These are phyloP conservation scores for Spinibarbus caldwelli DNA, from an alignment of 2,797 vertebrate species.

Conservation along the genomic window DNA sequence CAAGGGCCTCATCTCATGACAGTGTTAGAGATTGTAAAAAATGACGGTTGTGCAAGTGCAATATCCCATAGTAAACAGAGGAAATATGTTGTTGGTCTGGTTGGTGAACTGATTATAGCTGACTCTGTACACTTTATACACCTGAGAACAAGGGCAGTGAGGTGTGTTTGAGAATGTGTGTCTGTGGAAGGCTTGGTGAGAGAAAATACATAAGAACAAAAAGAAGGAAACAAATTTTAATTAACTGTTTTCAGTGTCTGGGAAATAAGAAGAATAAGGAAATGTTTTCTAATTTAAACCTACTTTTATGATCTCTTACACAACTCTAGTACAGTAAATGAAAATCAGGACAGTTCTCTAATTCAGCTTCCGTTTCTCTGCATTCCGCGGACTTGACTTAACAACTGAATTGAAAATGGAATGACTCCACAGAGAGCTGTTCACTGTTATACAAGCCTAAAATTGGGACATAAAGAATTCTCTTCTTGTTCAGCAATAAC, in stretches of 20 bases:
- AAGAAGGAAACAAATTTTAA: conserved; percentile 9
- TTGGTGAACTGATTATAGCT: conserved; percentile 37
- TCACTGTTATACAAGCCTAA: conserved; percentile 8
- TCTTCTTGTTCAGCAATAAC: background rate
- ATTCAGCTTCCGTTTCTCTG: background rate
- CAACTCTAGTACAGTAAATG: background rate
- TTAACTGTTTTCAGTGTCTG: background rate
- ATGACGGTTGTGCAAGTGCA: background rate
- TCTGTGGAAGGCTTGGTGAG: background rate
- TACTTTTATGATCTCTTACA: conserved; percentile 1
- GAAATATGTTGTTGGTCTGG: conserved; percentile 44
- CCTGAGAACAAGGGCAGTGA: conserved; percentile 1
- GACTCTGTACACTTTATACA: conserved; percentile 31
- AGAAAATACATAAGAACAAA: background rate
- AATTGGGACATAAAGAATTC: conserved; percentile 16
- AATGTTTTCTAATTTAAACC: background rate
- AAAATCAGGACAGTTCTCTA: conserved; percentile 22
- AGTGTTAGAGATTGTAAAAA: conserved; percentile 4
- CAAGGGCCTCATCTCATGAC: conserved; percentile 24
- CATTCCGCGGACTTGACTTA: conserved; percentile 1
- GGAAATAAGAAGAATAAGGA: background rate
- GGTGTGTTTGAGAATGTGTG: conserved; percentile 28
- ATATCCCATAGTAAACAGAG: conserved; percentile 10
- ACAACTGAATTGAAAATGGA: conserved; percentile 17
- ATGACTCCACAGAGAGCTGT: conserved; percentile 32